Base-by-base conservation (phyloP, 92 coral and sea anemone genomes). In the Phymanthus crucifer region DNA sequence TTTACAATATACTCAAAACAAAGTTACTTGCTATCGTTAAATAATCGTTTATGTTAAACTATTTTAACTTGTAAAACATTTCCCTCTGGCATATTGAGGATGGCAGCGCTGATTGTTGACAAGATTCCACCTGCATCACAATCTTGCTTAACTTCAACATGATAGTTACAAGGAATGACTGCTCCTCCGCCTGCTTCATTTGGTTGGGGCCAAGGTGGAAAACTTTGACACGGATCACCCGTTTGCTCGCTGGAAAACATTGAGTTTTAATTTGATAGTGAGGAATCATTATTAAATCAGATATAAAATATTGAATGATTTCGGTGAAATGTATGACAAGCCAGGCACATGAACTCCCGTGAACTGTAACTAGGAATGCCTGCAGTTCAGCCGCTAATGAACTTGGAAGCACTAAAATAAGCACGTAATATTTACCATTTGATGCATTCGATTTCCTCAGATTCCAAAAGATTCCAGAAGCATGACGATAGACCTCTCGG, bases 401-500 rank as follows among this genome's bases (percentile, higher is more conserved):
- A n/a, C n/a, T n/a, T n/a, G n/a, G n/a, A n/a, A n/a, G n/a, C n/a
- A n/a, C n/a, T n/a, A n/a, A n/a, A n/a, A n/a, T n/a, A n/a, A n/a
- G n/a, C n/a, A n/a, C n/a, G n/a, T n/a, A n/a, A n/a, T n/a, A n/a
- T n/a, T n/a, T 56, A 56, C 66, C 66, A 56, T 56, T 56, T 8
- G 10, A 56, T 56, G 24, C 29, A 1, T 31, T 56, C 66, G 47
- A 56, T 54, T 1, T 78, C 84, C 54, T 77, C 32, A 27, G 52
- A 56, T n/a, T 73, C 50, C 40, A 85, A 68, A 3, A 73, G 75
- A 19, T 73, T 79, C 70, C 79, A 40, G 8, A 86, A 76, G 61
- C 83, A 86, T 8, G 65, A 31, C n/a, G 90, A 86, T 43, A 86
- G 45, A 31, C 90, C 90, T 31, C n/a, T 35, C 19, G 86, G 90